Evolutionary conservation across 2,797 vertebrate genomes (phyloP).

Genomic region (Notolabrus celidotus): DNA sequence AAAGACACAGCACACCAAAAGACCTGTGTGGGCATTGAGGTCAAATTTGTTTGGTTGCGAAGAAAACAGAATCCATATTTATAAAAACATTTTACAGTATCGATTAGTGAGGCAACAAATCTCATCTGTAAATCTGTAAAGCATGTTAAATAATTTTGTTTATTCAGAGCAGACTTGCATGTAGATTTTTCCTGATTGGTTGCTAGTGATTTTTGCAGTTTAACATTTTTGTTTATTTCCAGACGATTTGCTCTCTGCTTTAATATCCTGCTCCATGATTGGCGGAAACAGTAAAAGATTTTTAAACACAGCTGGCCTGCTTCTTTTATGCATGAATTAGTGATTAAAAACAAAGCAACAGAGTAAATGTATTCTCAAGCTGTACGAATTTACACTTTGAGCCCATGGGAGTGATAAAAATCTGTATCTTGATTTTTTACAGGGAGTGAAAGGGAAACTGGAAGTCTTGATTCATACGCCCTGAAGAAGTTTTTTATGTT

Average conservation of each 20-base stretch:
- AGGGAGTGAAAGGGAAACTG: not conserved
- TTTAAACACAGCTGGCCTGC: not conserved
- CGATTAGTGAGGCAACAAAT: conserved; percentile 20
- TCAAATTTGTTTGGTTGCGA: conserved; percentile 13
- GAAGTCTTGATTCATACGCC: not conserved
- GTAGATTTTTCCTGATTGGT: not conserved
- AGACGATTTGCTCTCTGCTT: not conserved
- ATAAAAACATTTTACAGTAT: conserved; percentile 4
- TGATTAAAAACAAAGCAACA: not conserved
- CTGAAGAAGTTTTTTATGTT: too few relatives aligned
- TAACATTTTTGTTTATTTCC: conserved; percentile 6
- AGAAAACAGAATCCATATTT: conserved; percentile 30
- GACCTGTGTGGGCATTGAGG: not conserved
- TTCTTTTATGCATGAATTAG: not conserved
- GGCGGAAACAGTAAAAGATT: not conserved
- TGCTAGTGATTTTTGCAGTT: not conserved
- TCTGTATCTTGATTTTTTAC: not conserved
- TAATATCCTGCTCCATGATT: not conserved
- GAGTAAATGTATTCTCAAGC: not conserved
- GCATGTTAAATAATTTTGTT: conserved; percentile 11
- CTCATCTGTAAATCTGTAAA: not conserved
- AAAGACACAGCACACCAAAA: conserved; percentile 4
- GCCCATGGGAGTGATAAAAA: not conserved
- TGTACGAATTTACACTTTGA: conserved; percentile 4
- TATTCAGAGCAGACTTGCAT: not conserved